These are phyloP conservation scores for Fabriciana adippe DNA, from an alignment of 2,888 invertebrate genomes.

Conservation along the genomic window DNA sequence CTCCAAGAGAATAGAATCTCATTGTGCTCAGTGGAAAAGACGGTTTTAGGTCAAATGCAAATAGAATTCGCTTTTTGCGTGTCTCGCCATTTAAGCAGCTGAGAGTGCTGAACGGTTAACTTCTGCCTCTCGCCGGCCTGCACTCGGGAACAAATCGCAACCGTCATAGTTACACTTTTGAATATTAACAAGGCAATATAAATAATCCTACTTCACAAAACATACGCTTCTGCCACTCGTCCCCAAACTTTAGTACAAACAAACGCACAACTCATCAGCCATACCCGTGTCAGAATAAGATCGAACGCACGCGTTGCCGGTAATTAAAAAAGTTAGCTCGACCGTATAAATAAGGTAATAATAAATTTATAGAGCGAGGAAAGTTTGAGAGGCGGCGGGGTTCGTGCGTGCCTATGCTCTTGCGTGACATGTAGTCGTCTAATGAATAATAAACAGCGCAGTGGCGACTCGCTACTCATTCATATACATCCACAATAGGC, in stretches of 20 bases:
- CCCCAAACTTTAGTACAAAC: constrained; percentile 25
- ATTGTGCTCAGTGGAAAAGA: constrained; percentile 54
- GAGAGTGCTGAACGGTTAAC: constrained; percentile 11
- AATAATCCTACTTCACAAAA: constrained; percentile 57
- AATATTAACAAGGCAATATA: constrained; percentile 72
- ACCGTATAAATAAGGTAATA: constrained; percentile 44
- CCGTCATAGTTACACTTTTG: constrained; percentile 69
- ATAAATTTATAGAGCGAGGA: constrained; percentile 51
- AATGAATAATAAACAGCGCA: constrained; percentile 79
- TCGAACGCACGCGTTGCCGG: constrained; percentile 13
- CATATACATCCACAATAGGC: constrained; percentile 75
- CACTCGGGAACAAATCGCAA: constrained; percentile 68
- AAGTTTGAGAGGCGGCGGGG: constrained; percentile 71
- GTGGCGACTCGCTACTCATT: constrained; percentile 75
- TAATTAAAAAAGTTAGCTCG: constrained; percentile 28
- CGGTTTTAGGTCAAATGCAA: constrained; percentile 75
- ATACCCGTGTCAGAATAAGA: constrained; percentile 13
- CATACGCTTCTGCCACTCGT: constrained; percentile 18
- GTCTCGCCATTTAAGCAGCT: constrained; percentile 54
- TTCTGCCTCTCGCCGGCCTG: constrained; percentile 3
- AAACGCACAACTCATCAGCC: constrained; percentile 2
- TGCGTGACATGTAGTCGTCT: constrained; percentile 78
- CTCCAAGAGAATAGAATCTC: constrained; percentile 40
- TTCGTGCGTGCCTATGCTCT: constrained; percentile 72
- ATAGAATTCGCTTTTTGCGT: constrained; percentile 73